phyloP scores from a whole-genome alignment of 2,888 invertebrate genomes.

The Pandemis corylana region DNA sequence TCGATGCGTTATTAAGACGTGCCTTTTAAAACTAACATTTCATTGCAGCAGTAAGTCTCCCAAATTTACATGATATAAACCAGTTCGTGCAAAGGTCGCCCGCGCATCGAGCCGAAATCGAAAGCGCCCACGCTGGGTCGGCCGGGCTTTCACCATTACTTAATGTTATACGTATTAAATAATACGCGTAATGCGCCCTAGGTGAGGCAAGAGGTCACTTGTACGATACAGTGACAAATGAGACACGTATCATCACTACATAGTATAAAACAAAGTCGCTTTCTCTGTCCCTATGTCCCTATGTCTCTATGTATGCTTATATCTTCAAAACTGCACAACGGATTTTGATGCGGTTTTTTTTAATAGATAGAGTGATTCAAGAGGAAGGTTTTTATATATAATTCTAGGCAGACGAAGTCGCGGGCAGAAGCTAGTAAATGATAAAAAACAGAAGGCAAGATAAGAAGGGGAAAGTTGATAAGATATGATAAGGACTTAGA shows the following conservation, averaged over 20 bases:
- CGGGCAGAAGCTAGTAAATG: too few species aligned
- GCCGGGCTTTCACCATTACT: constrained; percentile 73
- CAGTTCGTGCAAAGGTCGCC: constrained; percentile 37
- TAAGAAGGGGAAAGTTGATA: too few species aligned
- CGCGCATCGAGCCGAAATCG: constrained; percentile 58
- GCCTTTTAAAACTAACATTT: background rate
- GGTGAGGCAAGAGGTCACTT: background rate
- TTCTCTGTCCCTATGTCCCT: too few species aligned
- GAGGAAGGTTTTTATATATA: too few species aligned
- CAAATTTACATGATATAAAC: background rate
- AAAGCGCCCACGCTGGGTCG: constrained; percentile 73
- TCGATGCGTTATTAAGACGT: background rate
- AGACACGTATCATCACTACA: background rate
- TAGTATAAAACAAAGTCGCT: too few species aligned
- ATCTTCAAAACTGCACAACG: too few species aligned
- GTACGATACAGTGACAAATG: background rate
- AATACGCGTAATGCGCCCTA: constrained; percentile 15
- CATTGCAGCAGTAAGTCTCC: background rate
- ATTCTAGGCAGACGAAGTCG: too few species aligned
- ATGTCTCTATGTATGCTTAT: too few species aligned
- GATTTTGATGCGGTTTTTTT: too few species aligned
- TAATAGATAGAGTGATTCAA: too few species aligned
- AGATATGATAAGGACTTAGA: too few species aligned
- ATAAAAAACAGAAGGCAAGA: too few species aligned
- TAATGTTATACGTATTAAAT: constrained; percentile 54